Percentiles rank a stretch among this genome's conserved stretches.
Evolutionary conservation across 2,888 invertebrate species (phyloP).

Genomic region (Conus canariensis): DNA sequence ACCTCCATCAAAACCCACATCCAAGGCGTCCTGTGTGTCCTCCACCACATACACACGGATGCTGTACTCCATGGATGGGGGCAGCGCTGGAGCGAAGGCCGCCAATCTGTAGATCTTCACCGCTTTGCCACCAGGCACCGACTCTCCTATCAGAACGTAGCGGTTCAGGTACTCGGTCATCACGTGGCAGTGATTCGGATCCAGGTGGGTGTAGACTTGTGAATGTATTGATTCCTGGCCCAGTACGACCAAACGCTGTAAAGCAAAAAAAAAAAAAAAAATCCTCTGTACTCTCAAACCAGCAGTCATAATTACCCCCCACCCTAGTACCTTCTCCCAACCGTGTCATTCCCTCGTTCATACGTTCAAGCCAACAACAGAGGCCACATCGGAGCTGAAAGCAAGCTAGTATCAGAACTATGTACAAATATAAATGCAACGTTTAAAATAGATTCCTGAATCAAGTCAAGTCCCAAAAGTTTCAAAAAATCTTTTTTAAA

Average conservation of each 20-base stretch:
- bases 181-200: slow-evolving; percentile 89
- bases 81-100: slow-evolving; percentile 85
- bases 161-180: slow-evolving; percentile 94
- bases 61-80: slow-evolving; percentile 86
- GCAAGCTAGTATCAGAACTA: no score
- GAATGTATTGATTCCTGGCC: slow-evolving; percentile 94
- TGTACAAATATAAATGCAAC: no score
- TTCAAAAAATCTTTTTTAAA: neutral
- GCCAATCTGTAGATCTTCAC: slow-evolving; percentile 93
- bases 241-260: slow-evolving; percentile 83
- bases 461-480: no score
- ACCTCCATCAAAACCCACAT: slow-evolving; percentile 80
- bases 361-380: no score
- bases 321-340: no score
- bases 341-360: no score
- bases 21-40: slow-evolving; percentile 93
- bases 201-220: slow-evolving; percentile 95
- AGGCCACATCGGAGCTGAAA: no score
- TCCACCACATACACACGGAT: slow-evolving; percentile 95
- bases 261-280: no score
- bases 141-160: slow-evolving; percentile 94
- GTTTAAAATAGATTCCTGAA: no score
- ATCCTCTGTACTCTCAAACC: no score
- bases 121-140: slow-evolving; percentile 82
- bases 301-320: no score